Evolutionary conservation across 2,797 vertebrate species (phyloP), one percentile per base, ranked within the genome.

Genomic region (Amazona finschi): DNA sequence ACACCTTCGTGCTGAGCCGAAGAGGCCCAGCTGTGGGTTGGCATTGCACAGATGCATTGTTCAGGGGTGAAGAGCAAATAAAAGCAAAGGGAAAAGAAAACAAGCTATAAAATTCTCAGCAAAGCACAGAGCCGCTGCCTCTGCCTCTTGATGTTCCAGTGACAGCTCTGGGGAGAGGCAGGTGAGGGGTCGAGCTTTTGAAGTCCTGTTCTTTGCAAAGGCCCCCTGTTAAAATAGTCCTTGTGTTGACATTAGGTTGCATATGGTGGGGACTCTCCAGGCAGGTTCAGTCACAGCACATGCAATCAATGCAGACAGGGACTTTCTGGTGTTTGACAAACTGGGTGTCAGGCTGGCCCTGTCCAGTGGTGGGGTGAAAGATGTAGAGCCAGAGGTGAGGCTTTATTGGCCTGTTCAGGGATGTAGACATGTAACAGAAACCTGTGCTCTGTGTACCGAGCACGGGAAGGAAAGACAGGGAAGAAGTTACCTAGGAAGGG

Each of bases 81-180:
- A 97, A 98, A 97, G 94, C 95, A 96, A 96, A 93, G 93, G 86
- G 96, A 95, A 97, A 98, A 97, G 97, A 98, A 98, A 98, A 97
- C 97, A 97, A 97, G 96, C 97, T 86, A 25, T 97, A 97, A 97
- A 97, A 97, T 97, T 91, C 95, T 97, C 97, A 17, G 96, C 95
- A 96, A 94, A 97, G 96, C 96, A 61, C 95, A 47, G 78, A 95
- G 93, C 74, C 19, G 76, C 71, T 60, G 95, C 82, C 93, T 44
- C 96, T 71, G 93, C 85, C 82, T 92, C 95, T 96, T 97, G 97
- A 97, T 90, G 96, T 94, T 86, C 87, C 75, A 13, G 27, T 97
- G 97, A 97, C 96, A 97, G 95, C 94, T 94, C 89, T 8, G 65
- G 85, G 93, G 92, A 95, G 93, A 61, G 86, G 69, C 66, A 53